These are phyloP conservation scores for Dicerorhinus sumatrensis DNA, from an alignment of 2,113 vertebrate genomes.

Conservation along the genomic window DNA sequence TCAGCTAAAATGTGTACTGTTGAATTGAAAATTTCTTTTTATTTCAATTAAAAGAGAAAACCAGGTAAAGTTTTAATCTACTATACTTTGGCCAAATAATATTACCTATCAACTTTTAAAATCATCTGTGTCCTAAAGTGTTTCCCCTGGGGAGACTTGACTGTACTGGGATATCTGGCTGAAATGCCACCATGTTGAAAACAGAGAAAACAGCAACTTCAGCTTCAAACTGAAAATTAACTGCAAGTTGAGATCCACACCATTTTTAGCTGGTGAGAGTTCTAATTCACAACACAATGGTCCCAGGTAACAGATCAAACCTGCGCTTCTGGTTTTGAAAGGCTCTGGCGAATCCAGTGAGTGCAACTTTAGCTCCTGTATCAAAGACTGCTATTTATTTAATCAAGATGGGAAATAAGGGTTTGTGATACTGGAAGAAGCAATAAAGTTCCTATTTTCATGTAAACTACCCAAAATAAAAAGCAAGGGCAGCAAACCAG, in stretches of 20 bases:
- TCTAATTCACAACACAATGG: not conserved
- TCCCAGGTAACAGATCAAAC: not conserved
- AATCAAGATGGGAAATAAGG: constrained; percentile 65
- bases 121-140: not conserved
- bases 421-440: constrained; percentile 69
- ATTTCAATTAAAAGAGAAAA: not conserved
- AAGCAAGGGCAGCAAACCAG: constrained; percentile 40
- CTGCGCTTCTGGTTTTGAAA: not conserved
- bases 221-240: constrained; percentile 30
- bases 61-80: not conserved
- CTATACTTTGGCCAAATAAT: not conserved
- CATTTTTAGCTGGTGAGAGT: not conserved
- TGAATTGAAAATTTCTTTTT: not conserved
- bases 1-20: not conserved
- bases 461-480: constrained; percentile 71
- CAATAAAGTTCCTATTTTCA: constrained; percentile 69
- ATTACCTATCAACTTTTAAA: not conserved
- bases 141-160: not conserved
- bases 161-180: not conserved
- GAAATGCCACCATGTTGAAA: not conserved
- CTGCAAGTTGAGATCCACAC: not conserved
- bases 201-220: not conserved
- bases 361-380: not conserved
- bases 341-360: not conserved
- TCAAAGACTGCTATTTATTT: constrained; percentile 30